phyloP scores from a whole-genome alignment of 2,113 vertebrate species.

The Corapipo altera region DNA sequence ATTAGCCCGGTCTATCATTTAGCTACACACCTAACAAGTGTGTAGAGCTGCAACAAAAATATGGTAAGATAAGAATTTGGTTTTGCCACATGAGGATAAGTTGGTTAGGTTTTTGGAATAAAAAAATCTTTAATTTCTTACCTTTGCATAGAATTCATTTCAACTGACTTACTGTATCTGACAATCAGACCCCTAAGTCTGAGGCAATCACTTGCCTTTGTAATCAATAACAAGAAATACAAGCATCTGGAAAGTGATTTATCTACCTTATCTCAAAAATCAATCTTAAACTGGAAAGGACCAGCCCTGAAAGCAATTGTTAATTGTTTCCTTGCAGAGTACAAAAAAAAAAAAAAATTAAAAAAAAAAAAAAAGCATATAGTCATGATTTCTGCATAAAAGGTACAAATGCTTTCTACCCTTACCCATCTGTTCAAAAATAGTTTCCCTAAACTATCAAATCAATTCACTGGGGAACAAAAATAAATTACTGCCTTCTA shows the following conservation, averaged over 20 bases:
- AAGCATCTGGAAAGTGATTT: neutral
- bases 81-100: neutral
- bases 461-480: neutral
- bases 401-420: neutral
- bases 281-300: neutral
- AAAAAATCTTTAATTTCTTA: neutral
- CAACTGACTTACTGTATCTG: neutral
- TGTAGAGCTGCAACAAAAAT: neutral
- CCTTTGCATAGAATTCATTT: neutral
- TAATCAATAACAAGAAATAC: neutral
- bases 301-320: neutral
- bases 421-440: neutral
- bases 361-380: neutral
- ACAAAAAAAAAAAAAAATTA: neutral
- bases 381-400: neutral
- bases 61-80: neutral
- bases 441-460: neutral
- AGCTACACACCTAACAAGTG: neutral
- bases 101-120: neutral
- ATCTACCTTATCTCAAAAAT: neutral
- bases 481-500: neutral
- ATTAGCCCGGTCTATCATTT: accelerated
- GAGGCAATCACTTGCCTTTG: neutral
- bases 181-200: neutral
- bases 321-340: neutral